Evolutionary conservation across 2,797 vertebrate genomes (phyloP).

Genomic region (Stomatorhinus walkeri): DNA sequence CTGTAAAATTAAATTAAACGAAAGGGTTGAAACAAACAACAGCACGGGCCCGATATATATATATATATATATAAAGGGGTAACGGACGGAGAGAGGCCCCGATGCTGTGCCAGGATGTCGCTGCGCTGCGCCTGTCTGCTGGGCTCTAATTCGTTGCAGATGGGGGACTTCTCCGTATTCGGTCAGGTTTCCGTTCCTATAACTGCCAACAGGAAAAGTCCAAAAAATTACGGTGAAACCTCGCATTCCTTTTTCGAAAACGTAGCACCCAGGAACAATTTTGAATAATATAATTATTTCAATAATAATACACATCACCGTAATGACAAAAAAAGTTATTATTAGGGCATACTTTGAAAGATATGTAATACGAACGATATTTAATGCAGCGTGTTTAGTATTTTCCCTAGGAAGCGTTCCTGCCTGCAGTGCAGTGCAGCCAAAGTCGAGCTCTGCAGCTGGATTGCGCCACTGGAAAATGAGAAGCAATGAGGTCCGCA

Average conservation of each 20-base stretch:
- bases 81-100: background rate
- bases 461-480: conserved; percentile 19
- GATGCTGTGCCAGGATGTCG: background rate
- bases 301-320: background rate
- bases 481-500: background rate
- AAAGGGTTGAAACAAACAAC: background rate
- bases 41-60: background rate
- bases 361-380: background rate
- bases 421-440: background rate
- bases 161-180: conserved; percentile 15
- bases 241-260: background rate
- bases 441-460: background rate
- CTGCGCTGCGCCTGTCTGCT: background rate
- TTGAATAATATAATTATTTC: background rate
- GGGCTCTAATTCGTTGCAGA: conserved; percentile 18
- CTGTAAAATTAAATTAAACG: background rate
- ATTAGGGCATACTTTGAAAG: background rate
- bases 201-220: background rate
- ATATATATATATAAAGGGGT: too few relatives aligned
- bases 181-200: conserved; percentile 10
- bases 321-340: background rate
- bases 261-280: background rate
- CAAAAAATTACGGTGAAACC: background rate
- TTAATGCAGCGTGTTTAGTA: background rate
- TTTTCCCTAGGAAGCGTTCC: background rate